phyloP scores from a whole-genome alignment of 2,113 vertebrate species.

The Hyaena hyaena region DNA sequence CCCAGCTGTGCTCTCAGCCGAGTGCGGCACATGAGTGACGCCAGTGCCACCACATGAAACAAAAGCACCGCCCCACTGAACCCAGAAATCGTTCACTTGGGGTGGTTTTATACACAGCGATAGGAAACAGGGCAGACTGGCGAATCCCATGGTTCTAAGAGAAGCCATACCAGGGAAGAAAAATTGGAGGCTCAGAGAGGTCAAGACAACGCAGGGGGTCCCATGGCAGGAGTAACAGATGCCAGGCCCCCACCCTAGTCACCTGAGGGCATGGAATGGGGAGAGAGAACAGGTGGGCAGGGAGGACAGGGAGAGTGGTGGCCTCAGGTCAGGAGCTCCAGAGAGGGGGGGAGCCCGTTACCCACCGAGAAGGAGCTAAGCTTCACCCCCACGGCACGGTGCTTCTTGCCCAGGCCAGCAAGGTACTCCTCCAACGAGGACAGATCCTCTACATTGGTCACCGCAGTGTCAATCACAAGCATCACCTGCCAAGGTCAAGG shows the following conservation, averaged over 20 bases:
- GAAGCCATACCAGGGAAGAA: not conserved
- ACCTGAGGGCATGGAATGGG: not conserved
- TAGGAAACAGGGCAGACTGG: not conserved
- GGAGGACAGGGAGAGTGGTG: not conserved
- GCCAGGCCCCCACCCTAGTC: not conserved
- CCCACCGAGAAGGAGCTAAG: slow-evolving; percentile 94
- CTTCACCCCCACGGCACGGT: slow-evolving; percentile 93
- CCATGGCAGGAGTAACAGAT: not conserved
- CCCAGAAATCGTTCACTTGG: not conserved
- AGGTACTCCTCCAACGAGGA: slow-evolving; percentile 93
- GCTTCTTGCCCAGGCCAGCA: slow-evolving; percentile 93
- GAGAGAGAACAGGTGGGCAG: not conserved
- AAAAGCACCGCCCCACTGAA: not conserved
- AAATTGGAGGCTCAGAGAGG: slow-evolving; percentile 20
- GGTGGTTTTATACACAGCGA: not conserved
- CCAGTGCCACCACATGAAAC: not conserved
- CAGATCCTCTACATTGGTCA: slow-evolving; percentile 94
- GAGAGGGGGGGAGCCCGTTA: slow-evolving; percentile 76
- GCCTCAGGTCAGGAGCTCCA: not conserved
- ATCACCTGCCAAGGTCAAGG: slow-evolving; percentile 90
- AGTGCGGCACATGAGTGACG: not conserved
- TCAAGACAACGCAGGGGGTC: not conserved
- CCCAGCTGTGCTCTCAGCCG: not conserved
- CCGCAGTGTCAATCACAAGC: slow-evolving; percentile 95
- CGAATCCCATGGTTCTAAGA: not conserved